These are phyloP conservation scores for Stichopus chloronotus DNA, from an alignment of 35 echinoderm and acorn worm species.

Conservation along the genomic window DNA sequence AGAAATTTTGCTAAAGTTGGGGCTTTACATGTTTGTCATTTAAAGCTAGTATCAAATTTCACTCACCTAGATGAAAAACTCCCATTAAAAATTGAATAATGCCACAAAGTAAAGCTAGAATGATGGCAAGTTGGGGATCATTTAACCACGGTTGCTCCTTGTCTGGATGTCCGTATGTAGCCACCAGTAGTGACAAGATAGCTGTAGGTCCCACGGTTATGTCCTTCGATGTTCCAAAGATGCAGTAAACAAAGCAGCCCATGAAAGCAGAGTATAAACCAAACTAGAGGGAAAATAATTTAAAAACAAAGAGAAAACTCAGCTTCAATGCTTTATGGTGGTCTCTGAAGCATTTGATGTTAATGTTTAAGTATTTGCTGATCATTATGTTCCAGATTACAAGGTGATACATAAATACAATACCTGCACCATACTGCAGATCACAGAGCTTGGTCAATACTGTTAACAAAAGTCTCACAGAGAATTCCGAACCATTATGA, in stretches of 20 bases:
- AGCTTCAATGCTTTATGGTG: not conserved
- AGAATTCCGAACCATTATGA: too few relatives aligned
- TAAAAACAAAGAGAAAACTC: not conserved
- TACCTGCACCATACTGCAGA: not conserved
- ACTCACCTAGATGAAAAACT: conserved; percentile 80
- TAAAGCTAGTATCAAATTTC: not conserved
- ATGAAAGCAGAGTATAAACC: conserved; percentile 96
- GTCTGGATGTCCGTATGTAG: conserved; percentile 67
- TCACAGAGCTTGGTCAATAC: too few relatives aligned
- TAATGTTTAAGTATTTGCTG: not conserved
- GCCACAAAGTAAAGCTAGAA: conserved; percentile 89
- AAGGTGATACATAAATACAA: not conserved
- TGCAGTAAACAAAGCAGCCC: conserved; percentile 91
- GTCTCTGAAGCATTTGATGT: not conserved
- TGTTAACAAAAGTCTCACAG: too few relatives aligned
- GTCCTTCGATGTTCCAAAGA: conserved; percentile 90
- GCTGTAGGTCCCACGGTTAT: conserved; percentile 91
- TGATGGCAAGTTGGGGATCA: conserved; percentile 74
- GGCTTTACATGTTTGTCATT: too few relatives aligned
- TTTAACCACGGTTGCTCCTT: conserved; percentile 41
- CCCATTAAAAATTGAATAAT: conserved; percentile 85
- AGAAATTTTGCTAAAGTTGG: too few relatives aligned
- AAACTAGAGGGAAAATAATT: conserved; percentile 62
- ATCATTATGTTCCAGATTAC: not conserved
- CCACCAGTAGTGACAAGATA: conserved; percentile 92